Evolutionary conservation across 92 coral and sea anemone species (phyloP).

Genomic region (Heliopora coerulea): DNA sequence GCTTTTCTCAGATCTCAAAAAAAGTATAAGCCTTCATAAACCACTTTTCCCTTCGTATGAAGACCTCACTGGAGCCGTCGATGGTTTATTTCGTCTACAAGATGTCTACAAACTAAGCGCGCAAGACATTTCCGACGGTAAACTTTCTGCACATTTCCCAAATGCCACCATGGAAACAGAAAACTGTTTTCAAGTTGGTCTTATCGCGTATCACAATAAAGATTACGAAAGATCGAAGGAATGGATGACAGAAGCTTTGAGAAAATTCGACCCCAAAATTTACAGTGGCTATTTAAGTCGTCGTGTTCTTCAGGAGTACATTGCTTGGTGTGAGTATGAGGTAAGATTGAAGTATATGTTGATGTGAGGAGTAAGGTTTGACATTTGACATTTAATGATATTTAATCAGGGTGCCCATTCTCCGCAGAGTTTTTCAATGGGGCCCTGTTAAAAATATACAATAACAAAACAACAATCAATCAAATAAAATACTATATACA

Average conservation of each 20-base stretch:
- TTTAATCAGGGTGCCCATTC: too few species aligned
- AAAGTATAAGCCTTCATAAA: conserved; percentile 47
- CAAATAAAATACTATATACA: too few species aligned
- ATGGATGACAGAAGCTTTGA: conserved; percentile 76
- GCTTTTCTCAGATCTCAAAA: conserved; percentile 28
- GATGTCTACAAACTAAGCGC: conserved; percentile 79
- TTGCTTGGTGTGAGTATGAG: conserved; percentile 99
- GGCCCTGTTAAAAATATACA: too few species aligned
- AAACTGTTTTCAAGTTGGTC: conserved; percentile 84
- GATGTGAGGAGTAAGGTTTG: neutral
- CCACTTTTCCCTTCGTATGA: conserved; percentile 61
- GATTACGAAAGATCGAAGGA: conserved; percentile 57
- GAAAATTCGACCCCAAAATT: conserved; percentile 60
- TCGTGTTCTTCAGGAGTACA: conserved; percentile 60
- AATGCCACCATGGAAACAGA: conserved; percentile 73
- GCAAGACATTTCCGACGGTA: conserved; percentile 65
- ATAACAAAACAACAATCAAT: too few species aligned
- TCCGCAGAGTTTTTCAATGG: too few species aligned
- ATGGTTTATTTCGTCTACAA: conserved; percentile 83
- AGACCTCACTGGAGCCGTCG: conserved; percentile 74
- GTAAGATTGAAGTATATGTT: conserved; percentile 32
- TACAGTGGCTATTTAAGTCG: conserved; percentile 64
- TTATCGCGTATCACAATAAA: conserved; percentile 57
- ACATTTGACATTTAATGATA: neutral
- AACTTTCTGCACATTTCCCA: conserved; percentile 52